Conservation (phyloP, 2,888 invertebrate genomes). For the Netelia melanura region DNA sequence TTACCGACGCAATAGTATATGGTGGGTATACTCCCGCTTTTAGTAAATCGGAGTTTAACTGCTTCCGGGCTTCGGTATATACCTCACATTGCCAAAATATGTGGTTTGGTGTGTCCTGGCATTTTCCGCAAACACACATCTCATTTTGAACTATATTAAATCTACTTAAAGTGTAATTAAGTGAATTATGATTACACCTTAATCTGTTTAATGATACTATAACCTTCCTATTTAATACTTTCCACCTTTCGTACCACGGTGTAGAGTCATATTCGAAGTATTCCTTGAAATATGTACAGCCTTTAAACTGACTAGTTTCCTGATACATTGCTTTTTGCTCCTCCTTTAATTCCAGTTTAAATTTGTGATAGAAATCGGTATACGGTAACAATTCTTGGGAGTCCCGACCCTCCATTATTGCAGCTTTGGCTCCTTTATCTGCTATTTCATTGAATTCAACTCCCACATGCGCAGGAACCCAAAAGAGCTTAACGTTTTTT, state of each 20-base stretch:
- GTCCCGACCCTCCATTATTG: slow-evolving; percentile 29
- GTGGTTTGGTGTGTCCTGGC: slow-evolving; percentile 16
- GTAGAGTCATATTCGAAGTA: slow-evolving; percentile 1
- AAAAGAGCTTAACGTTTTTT: slow-evolving; percentile 14
- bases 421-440: slow-evolving; percentile 32
- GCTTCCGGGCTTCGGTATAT: not conserved
- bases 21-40: not conserved
- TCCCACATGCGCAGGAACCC: slow-evolving; percentile 50
- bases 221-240: not conserved
- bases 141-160: slow-evolving; percentile 9
- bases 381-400: slow-evolving; percentile 9
- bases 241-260: slow-evolving; percentile 34
- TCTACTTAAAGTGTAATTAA: slow-evolving; percentile 17
- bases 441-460: slow-evolving; percentile 26
- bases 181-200: slow-evolving; percentile 34
- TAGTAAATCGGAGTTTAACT: not conserved
- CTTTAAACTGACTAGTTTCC: not conserved
- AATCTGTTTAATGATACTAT: slow-evolving; percentile 36
- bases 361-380: slow-evolving; percentile 2
- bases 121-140: slow-evolving; percentile 2
- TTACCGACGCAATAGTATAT: not conserved
- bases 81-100: slow-evolving; percentile 22
- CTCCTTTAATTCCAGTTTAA: not conserved
- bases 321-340: not conserved
- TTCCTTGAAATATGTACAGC: not conserved